These are phyloP conservation scores for Aegypius monachus DNA, from an alignment of 2,113 vertebrate species.

Conservation along the genomic window DNA sequence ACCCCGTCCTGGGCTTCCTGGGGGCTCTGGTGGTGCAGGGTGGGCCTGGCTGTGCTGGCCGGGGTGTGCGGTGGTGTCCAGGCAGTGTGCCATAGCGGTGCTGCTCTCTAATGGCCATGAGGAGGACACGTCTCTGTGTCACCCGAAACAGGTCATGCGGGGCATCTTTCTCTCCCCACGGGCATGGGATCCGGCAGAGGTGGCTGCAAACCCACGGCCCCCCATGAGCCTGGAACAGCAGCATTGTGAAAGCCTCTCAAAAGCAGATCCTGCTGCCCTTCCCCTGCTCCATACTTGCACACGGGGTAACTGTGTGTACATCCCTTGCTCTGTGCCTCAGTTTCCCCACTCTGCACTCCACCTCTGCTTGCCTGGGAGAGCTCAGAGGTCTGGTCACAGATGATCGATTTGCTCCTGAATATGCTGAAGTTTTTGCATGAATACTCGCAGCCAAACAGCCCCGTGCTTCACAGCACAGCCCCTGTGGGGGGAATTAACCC, in stretches of 20 bases:
- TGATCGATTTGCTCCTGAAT: background rate
- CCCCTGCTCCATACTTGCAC: background rate
- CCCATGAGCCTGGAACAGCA: background rate
- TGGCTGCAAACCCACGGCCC: background rate
- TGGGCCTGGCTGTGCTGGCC: background rate
- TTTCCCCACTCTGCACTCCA: background rate
- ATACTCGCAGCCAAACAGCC: background rate
- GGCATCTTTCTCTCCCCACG: background rate
- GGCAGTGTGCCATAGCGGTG: background rate
- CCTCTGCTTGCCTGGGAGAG: background rate
- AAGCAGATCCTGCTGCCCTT: background rate
- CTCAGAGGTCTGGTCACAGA: background rate
- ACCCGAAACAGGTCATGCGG: accelerated
- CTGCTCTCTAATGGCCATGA: constrained; percentile 19
- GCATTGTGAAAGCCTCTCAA: background rate
- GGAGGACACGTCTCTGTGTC: background rate
- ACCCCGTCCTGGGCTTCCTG: background rate
- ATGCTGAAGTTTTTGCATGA: background rate
- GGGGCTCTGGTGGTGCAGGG: background rate
- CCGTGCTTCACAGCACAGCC: background rate
- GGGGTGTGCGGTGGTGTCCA: accelerated
- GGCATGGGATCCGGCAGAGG: background rate
- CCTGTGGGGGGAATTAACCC: background rate
- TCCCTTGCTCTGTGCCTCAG: background rate
- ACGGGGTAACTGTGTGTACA: accelerated